Percentiles rank a stretch among this genome's conserved stretches.
Conservation (phyloP, 2,797 vertebrate genomes). For the Sternotherus odoratus region DNA sequence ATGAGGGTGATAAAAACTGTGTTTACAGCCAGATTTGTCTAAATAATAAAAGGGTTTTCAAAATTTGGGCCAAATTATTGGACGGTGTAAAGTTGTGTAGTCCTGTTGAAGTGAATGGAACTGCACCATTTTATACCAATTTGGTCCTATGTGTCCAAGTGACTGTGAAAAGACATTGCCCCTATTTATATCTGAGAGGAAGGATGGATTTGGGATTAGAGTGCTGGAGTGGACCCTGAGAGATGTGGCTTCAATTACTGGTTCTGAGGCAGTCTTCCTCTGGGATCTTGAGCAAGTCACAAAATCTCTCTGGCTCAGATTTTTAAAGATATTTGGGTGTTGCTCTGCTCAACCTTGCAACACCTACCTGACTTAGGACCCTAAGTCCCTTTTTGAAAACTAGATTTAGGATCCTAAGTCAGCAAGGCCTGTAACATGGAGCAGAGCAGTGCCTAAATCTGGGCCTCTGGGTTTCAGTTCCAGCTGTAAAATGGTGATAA, state of each 20-base stretch:
- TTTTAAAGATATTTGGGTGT: not conserved
- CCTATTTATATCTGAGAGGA: not conserved
- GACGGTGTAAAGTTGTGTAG: not conserved
- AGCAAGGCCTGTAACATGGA: not conserved
- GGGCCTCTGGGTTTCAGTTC: not conserved
- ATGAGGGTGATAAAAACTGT: rapidly evolving
- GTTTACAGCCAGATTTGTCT: not conserved
- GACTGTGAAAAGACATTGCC: not conserved
- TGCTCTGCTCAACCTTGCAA: not conserved
- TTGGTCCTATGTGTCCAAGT: not conserved
- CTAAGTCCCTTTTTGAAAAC: not conserved
- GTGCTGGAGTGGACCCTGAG: not conserved
- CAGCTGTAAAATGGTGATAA: not conserved
- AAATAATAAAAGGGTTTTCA: not conserved
- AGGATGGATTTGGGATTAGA: not conserved
- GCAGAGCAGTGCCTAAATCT: not conserved
- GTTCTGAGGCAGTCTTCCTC: too few relatives aligned
- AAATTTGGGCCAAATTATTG: not conserved
- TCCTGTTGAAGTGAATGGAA: not conserved
- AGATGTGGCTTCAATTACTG: not conserved
- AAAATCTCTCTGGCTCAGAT: not conserved
- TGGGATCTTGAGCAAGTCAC: not conserved
- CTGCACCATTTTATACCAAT: not conserved
- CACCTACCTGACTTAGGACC: not conserved
- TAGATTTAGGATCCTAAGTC: not conserved